These are phyloP conservation scores for Xenotilapia leptura DNA, from an alignment of 2,113 vertebrate species.

Conservation along the genomic window DNA sequence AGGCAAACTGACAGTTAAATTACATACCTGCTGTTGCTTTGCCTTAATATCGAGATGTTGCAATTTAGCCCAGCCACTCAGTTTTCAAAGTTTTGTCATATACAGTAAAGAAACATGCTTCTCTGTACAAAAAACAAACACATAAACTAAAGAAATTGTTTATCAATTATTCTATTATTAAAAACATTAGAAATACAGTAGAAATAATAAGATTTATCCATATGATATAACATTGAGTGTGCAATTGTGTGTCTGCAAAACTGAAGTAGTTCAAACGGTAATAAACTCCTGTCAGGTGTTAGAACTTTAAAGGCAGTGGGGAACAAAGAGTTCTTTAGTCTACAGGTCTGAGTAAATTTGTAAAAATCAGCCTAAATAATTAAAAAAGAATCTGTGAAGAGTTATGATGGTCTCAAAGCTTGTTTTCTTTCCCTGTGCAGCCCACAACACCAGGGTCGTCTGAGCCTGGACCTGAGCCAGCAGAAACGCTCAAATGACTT, in stretches of 20 bases:
- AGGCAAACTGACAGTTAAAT: neutral
- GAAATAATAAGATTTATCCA: neutral
- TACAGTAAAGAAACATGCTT: neutral
- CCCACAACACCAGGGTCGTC: constrained; percentile 88
- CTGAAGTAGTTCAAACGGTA: neutral
- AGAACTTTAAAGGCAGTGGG: neutral
- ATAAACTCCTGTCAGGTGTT: neutral
- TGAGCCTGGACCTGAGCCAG: constrained; percentile 92
- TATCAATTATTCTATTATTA: neutral
- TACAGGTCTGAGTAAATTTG: neutral
- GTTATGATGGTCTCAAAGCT: neutral
- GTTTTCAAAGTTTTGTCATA: neutral
- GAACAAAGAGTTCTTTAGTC: neutral
- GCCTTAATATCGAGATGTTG: neutral
- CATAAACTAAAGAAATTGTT: neutral
- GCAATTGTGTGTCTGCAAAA: neutral
- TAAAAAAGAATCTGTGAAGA: neutral
- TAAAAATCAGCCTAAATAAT: neutral
- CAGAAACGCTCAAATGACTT: constrained; percentile 79
- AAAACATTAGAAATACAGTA: neutral
- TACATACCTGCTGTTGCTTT: neutral
- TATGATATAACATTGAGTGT: neutral
- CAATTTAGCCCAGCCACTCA: neutral
- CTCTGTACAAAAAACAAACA: neutral
- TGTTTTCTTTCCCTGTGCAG: constrained; percentile 47